A percentile compares a stretch with the other conserved stretches of the same genome.
These are phyloP conservation scores for Diacarnus erythraeanus DNA, from an alignment of 37 sponge, comb jelly and placozoan species.

Conservation along the genomic window DNA sequence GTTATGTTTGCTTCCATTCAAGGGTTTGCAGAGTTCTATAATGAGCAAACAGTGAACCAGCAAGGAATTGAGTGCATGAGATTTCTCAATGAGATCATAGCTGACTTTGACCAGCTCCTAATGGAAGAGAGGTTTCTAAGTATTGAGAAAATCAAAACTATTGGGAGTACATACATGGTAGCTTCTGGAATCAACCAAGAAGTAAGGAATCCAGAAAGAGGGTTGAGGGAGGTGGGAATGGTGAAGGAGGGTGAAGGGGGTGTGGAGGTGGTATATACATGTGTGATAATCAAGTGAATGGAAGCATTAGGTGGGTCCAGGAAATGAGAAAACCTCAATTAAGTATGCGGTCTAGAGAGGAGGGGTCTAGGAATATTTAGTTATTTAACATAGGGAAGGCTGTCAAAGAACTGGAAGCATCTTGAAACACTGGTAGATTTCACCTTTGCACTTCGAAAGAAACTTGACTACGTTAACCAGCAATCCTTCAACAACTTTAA, in stretches of 20 bases:
- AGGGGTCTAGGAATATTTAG: too few relatives aligned
- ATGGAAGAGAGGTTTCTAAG: slow-evolving; percentile 31
- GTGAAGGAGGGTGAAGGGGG: too few relatives aligned
- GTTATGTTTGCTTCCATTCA: slow-evolving; percentile 93
- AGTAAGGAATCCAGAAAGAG: slow-evolving; percentile 9
- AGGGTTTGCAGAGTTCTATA: slow-evolving; percentile 73
- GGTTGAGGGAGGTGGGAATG: too few relatives aligned
- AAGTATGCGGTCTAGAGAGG: background rate
- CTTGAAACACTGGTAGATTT: slow-evolving; percentile 64
- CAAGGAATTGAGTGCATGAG: slow-evolving; percentile 84
- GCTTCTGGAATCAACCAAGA: slow-evolving; percentile 64
- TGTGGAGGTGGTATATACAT: too few relatives aligned
- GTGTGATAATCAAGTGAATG: too few relatives aligned
- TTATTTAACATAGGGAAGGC: background rate
- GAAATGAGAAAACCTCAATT: background rate
- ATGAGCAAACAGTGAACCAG: slow-evolving; percentile 73
- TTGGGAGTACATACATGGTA: slow-evolving; percentile 84
- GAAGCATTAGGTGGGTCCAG: background rate
- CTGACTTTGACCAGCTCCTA: slow-evolving; percentile 50
- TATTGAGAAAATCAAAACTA: slow-evolving; percentile 88
- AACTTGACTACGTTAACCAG: slow-evolving; percentile 66
- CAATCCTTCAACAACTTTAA: slow-evolving; percentile 74
- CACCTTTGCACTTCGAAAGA: slow-evolving; percentile 69
- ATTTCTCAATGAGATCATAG: slow-evolving; percentile 81
- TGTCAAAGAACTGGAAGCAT: slow-evolving; percentile 34